Evolutionary conservation across 1,140 invertebrate species (phyloP), one percentile per base, ranked within the genome.

Genomic region (Leptoteleia sp.): DNA sequence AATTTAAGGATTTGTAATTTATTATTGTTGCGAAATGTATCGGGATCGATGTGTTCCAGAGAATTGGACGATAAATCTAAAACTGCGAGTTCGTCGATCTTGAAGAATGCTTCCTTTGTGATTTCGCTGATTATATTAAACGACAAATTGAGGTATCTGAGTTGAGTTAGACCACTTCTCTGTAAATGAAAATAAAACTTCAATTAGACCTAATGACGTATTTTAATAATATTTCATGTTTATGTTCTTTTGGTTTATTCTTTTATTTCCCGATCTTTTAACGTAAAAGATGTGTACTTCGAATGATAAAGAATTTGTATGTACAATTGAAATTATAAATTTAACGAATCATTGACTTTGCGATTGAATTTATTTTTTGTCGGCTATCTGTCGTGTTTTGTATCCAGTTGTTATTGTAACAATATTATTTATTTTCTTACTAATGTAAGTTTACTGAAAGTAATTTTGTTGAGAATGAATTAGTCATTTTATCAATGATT

Each of bases 141-240:
- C 0, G 88, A 88, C 4, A 89, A 72, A 70, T 89, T 89, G 4
- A 89, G 67, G 12, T 84, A 87, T 22, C 77, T 85, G 3, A 89
- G 55, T 38, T 72, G 80, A n/a, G 80, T 82, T 8, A 88, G 47
- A 1, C 84, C 85, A 9, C 70, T 67, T 22, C 82, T 70, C 88
- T 89, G 75, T 2, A 82, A 83, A 57, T 5, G 55, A 62, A 65
- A 52, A 45, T 17, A 47, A 29, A 15, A 33, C 31, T 48, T 19
- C n/a, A 42, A 42, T 57, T 11, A n/a, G 27, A 27, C 11, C n/a
- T n/a, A n/a, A n/a, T n/a, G n/a, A 29, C 16, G 31, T 45, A 16
- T 37, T 17, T 57, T 12, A 29, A 33, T 38, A 15, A 33, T 12
- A 43, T 19, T 7, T 1, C 25, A 31, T n/a, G n/a, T 9, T 31